Percentiles rank a stretch among this genome's conserved stretches.
phyloP scores from a whole-genome alignment of 2,888 invertebrate species.

The Stegophylla sp. region DNA sequence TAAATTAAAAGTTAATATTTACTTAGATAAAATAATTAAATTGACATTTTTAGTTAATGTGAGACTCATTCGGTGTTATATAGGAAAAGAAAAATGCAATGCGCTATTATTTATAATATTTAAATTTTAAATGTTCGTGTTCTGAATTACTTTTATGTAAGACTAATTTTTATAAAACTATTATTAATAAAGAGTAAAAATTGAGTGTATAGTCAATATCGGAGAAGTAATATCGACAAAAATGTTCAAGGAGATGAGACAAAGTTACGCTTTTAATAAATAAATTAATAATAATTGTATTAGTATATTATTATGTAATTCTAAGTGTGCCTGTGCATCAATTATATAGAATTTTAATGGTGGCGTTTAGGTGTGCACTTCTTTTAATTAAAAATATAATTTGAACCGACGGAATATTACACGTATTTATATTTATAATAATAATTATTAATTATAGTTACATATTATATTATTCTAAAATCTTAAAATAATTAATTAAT shows the following conservation, averaged over 20 bases:
- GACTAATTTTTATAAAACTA: not conserved
- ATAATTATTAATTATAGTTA: slow-evolving; percentile 2
- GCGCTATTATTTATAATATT: no score
- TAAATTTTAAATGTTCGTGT: no score
- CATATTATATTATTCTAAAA: not conserved
- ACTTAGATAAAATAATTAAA: no score
- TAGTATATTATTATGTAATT: not conserved
- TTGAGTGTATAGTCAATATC: not conserved
- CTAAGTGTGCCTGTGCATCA: not conserved
- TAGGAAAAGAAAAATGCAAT: no score
- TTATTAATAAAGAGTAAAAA: not conserved
- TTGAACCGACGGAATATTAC: not conserved
- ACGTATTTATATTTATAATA: not conserved
- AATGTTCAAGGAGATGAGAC: not conserved
- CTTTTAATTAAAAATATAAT: not conserved
- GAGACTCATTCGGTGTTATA: no score
- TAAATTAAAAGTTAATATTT: not conserved
- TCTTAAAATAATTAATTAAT: not conserved
- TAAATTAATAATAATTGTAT: not conserved
- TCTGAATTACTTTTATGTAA: not conserved
- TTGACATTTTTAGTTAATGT: no score
- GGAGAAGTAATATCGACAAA: not conserved
- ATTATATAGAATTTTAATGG: not conserved
- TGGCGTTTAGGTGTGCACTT: not conserved
- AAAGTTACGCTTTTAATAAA: not conserved